These are phyloP conservation scores for Callitettix versicolor DNA, from an alignment of 1,140 invertebrate genomes.

Conservation along the genomic window DNA sequence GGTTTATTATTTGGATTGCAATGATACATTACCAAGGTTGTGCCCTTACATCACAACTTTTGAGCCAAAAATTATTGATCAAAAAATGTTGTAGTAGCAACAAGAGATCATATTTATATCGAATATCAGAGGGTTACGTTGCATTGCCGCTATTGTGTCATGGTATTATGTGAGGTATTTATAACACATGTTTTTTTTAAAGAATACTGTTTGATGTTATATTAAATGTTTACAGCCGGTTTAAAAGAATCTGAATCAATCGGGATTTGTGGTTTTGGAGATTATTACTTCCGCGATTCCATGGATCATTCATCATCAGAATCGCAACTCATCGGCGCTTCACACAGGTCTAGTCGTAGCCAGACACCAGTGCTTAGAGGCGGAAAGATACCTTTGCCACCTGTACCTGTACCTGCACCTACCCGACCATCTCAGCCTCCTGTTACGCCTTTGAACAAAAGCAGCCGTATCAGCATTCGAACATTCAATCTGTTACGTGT, in stretches of 20 bases:
- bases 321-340: conserved; percentile 48
- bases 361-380: conserved; percentile 36
- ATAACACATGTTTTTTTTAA: no score
- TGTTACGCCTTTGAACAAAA: conserved; percentile 6
- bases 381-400: conserved; percentile 16
- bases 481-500: conserved; percentile 44
- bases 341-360: conserved; percentile 42
- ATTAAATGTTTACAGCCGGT: no score
- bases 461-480: not conserved
- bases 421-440: conserved; percentile 15
- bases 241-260: conserved; percentile 1
- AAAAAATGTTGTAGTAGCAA: no score
- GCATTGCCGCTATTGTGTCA: no score
- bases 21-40: no score
- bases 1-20: no score
- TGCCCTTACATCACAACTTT: no score
- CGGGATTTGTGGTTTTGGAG: conserved; percentile 21
- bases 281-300: conserved; percentile 62
- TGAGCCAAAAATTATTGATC: no score
- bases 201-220: no score
- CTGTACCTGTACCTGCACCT: not conserved
- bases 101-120: no score
- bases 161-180: no score
- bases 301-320: conserved; percentile 68
- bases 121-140: no score